These are phyloP conservation scores for Phocoena phocoena DNA, from an alignment of 2,113 vertebrate genomes.

Conservation along the genomic window DNA sequence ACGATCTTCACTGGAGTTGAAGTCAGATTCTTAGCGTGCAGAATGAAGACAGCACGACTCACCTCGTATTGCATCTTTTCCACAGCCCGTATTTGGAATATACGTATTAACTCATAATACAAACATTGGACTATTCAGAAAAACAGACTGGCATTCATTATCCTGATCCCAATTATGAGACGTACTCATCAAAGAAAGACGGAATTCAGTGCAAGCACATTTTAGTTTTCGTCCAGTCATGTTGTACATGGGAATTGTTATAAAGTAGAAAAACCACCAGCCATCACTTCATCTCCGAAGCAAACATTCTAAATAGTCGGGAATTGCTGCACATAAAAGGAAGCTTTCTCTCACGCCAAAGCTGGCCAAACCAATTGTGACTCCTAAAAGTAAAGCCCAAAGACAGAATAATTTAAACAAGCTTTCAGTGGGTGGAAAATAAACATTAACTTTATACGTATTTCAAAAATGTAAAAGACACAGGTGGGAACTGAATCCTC, in stretches of 20 bases:
- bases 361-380: slow-evolving; percentile 37
- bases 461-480: slow-evolving; percentile 19
- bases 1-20: background rate
- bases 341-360: background rate
- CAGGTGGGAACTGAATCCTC: slow-evolving; percentile 66
- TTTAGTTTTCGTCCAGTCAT: slow-evolving; percentile 5
- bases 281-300: slow-evolving; percentile 26
- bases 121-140: background rate
- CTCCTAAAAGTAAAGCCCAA: slow-evolving; percentile 12
- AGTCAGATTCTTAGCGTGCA: background rate
- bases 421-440: slow-evolving; percentile 43
- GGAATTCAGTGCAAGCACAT: background rate
- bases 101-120: background rate
- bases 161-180: background rate
- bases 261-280: slow-evolving; percentile 23
- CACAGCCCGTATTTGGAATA: background rate
- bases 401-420: slow-evolving; percentile 4
- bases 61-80: background rate
- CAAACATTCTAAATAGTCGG: slow-evolving; percentile 35
- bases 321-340: slow-evolving; percentile 57
- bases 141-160: background rate
- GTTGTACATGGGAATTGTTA: background rate
- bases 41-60: background rate
- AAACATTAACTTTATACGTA: slow-evolving; percentile 32
- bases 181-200: background rate